Evolutionary conservation across 2,888 invertebrate species (phyloP).

Genomic region (Sphaeridia pumilis): DNA sequence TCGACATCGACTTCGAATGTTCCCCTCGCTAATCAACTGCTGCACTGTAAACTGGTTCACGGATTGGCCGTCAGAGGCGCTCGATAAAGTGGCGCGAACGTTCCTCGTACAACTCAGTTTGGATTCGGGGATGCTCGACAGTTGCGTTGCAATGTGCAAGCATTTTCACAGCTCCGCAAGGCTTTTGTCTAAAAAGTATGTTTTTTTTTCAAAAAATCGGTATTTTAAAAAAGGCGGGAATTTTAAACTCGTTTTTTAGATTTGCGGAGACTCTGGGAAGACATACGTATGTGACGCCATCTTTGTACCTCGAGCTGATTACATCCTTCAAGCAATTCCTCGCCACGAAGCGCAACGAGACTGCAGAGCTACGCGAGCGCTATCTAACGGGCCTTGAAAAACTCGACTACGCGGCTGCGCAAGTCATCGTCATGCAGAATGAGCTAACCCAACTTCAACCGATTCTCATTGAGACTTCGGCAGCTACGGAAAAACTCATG

Average conservation of each 20-base stretch:
- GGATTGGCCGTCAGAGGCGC: conserved; percentile 81
- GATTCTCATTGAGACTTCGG: conserved; percentile 71
- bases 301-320: conserved; percentile 81
- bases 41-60: conserved; percentile 92
- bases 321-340: conserved; percentile 65
- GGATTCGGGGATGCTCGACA: conserved; percentile 43
- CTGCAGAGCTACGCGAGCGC: conserved; percentile 42
- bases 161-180: conserved; percentile 70
- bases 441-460: conserved; percentile 80
- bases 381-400: conserved; percentile 81
- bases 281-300: conserved; percentile 83
- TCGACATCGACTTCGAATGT: conserved; percentile 72
- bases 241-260: conserved; percentile 39
- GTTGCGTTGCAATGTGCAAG: conserved; percentile 73
- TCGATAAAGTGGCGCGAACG: conserved; percentile 70
- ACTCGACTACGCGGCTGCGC: conserved; percentile 76
- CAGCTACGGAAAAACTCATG: conserved; percentile 88
- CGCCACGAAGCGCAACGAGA: conserved; percentile 39
- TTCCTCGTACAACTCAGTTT: conserved; percentile 57
- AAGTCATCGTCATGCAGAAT: conserved; percentile 83
- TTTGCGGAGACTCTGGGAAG: conserved; percentile 61
- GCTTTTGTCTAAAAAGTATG: conserved; percentile 53
- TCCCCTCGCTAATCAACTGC: conserved; percentile 89
- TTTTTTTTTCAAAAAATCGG: too few relatives aligned
- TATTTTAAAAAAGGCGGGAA: neutral